Conservation (phyloP, 2,888 invertebrate species). For the Petrophora chlorosata region DNA sequence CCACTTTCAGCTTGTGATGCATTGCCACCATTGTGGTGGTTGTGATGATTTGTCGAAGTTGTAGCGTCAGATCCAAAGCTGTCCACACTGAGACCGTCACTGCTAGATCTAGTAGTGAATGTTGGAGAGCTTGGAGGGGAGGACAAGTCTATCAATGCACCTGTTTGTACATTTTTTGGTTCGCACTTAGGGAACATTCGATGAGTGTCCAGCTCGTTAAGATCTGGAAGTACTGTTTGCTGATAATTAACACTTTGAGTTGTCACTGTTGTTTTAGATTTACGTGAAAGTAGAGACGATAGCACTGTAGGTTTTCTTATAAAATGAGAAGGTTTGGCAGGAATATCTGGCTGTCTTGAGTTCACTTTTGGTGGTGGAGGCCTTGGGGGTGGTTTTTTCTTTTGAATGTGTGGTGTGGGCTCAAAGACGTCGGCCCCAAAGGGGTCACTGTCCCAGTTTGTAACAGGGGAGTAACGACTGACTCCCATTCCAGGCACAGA, state of each 20-base stretch:
- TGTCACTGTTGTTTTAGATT: slow-evolving; percentile 54
- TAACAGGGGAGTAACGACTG: slow-evolving; percentile 81
- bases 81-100: slow-evolving; percentile 89
- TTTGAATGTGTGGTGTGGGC: slow-evolving; percentile 74
- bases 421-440: slow-evolving; percentile 79
- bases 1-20: slow-evolving; percentile 90
- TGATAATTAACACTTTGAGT: slow-evolving; percentile 47
- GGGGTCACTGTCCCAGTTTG: slow-evolving; percentile 80
- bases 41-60: slow-evolving; percentile 80
- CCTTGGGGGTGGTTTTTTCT: slow-evolving; percentile 88
- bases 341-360: slow-evolving; percentile 66
- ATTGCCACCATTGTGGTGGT: slow-evolving; percentile 85
- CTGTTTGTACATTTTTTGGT: slow-evolving; percentile 72
- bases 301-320: slow-evolving; percentile 77
- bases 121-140: slow-evolving; percentile 90
- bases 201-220: slow-evolving; percentile 62
- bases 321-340: slow-evolving; percentile 80
- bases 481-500: slow-evolving; percentile 69
- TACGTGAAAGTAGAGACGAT: slow-evolving; percentile 67
- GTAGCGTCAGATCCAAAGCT: slow-evolving; percentile 90
- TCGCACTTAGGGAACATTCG: slow-evolving; percentile 78
- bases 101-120: slow-evolving; percentile 88
- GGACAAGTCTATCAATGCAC: slow-evolving; percentile 87
- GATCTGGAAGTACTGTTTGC: slow-evolving; percentile 48
- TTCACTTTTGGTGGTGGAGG: slow-evolving; percentile 87